Evolutionary conservation across 2,888 invertebrate species (phyloP).

Genomic region (Perizoma flavofasciatum): DNA sequence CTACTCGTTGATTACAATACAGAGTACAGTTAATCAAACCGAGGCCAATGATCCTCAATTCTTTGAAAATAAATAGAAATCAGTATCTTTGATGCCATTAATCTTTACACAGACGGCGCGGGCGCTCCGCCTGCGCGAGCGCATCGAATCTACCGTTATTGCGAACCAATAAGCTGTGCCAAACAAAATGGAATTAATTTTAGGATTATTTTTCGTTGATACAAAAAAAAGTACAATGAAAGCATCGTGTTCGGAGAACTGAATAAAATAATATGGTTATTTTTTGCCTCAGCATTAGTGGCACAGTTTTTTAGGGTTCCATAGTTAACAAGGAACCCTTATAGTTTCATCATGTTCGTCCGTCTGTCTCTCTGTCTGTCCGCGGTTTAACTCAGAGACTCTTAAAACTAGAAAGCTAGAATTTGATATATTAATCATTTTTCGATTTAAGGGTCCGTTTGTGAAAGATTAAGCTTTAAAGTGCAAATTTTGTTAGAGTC

Average conservation of each 20-base stretch:
- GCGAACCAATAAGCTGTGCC: constrained; percentile 34
- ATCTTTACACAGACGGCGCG: constrained; percentile 39
- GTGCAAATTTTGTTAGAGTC: too few relatives aligned
- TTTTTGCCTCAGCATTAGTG: too few relatives aligned
- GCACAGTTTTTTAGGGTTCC: too few relatives aligned
- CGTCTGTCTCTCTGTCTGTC: too few relatives aligned
- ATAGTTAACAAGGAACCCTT: too few relatives aligned
- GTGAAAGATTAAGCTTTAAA: too few relatives aligned
- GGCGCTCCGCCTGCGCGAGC: constrained; percentile 43
- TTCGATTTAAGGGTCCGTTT: too few relatives aligned
- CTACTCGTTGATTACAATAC: constrained; percentile 31
- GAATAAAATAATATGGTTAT: too few relatives aligned
- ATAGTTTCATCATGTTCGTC: too few relatives aligned
- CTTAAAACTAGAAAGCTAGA: too few relatives aligned
- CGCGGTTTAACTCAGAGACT: too few relatives aligned
- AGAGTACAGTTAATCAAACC: constrained; percentile 35
- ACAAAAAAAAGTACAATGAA: constrained; percentile 6
- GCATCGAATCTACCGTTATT: constrained; percentile 50
- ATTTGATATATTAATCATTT: too few relatives aligned
- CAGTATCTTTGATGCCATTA: constrained; percentile 44
- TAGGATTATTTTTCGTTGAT: not conserved
- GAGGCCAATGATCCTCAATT: constrained; percentile 41
- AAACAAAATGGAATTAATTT: constrained; percentile 21
- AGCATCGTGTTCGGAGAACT: not conserved
- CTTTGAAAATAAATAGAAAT: constrained; percentile 50